phyloP scores from a whole-genome alignment of 2,888 invertebrate species.

The Diaperis boleti region DNA sequence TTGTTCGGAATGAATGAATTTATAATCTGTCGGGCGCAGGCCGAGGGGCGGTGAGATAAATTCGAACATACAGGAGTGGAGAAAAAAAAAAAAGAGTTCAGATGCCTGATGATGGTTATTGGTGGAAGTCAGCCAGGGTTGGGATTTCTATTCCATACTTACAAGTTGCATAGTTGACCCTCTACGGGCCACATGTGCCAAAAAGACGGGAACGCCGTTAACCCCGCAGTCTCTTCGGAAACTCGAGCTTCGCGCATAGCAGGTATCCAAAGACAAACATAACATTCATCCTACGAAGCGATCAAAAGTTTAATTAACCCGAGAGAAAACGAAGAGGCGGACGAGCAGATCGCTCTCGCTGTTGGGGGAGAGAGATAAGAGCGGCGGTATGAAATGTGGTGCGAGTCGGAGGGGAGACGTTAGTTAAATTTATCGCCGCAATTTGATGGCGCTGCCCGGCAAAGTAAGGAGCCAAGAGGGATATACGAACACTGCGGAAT shows the following conservation, averaged over 20 bases:
- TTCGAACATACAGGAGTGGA: background rate
- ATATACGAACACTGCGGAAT: slow-evolving; percentile 59
- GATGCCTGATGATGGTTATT: too few species aligned
- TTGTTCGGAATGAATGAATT: slow-evolving; percentile 57
- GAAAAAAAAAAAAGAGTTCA: too few species aligned
- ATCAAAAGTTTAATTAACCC: slow-evolving; percentile 65
- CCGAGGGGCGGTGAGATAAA: slow-evolving; percentile 9
- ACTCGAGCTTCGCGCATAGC: too few species aligned
- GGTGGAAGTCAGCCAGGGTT: too few species aligned
- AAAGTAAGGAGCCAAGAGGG: slow-evolving; percentile 62
- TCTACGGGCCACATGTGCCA: too few species aligned
- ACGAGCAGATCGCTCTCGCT: slow-evolving; percentile 43
- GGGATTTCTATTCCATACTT: too few species aligned
- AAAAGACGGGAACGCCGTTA: too few species aligned
- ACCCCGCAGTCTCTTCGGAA: too few species aligned
- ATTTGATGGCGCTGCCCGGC: slow-evolving; percentile 64
- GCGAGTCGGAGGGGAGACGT: slow-evolving; percentile 63
- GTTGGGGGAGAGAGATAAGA: slow-evolving; percentile 60
- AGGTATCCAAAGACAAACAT: slow-evolving; percentile 57
- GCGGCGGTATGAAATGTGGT: slow-evolving; percentile 63
- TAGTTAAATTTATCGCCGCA: slow-evolving; percentile 65
- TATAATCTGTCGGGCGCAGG: slow-evolving; percentile 54
- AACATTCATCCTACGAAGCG: slow-evolving; percentile 59
- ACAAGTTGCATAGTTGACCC: too few species aligned
- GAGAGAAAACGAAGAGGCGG: slow-evolving; percentile 53